A percentile compares a stretch with the other conserved stretches of the same genome.
Evolutionary conservation across 2,113 vertebrate species (phyloP).

Genomic region (Gymnarchus niloticus): DNA sequence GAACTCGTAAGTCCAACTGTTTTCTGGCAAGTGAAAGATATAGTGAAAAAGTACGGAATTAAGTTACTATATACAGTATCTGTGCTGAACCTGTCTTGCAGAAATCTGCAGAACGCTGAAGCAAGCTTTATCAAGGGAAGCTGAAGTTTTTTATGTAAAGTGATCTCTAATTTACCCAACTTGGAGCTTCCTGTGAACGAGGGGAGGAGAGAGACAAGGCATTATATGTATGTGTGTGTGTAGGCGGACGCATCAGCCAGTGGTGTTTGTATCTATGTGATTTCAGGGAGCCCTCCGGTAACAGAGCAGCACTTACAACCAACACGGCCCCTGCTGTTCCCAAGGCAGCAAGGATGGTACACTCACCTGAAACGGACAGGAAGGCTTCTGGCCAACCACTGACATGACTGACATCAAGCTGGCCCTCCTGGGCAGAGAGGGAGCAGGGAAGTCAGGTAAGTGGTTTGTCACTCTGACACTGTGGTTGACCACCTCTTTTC

Average conservation of each 20-base stretch:
- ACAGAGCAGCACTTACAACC: not conserved
- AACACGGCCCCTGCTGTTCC: not conserved
- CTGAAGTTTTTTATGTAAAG: not conserved
- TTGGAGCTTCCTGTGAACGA: conserved; percentile 21
- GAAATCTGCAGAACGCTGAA: conserved; percentile 6
- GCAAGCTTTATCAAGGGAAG: not conserved
- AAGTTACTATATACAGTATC: too few relatives aligned
- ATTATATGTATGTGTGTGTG: conserved; percentile 17
- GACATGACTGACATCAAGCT: conserved; percentile 66
- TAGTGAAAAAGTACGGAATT: not conserved
- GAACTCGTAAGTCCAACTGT: not conserved
- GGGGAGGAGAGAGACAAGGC: conserved; percentile 37
- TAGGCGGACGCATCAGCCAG: not conserved
- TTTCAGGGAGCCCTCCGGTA: not conserved
- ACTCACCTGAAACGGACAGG: too few relatives aligned
- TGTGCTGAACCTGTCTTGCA: too few relatives aligned
- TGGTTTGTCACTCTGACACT: not conserved
- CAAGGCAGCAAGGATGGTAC: not conserved
- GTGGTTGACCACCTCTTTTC: too few relatives aligned
- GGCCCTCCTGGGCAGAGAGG: conserved; percentile 60
- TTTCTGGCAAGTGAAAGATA: not conserved
- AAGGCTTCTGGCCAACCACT: conserved; percentile 1
- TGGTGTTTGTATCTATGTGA: conserved; percentile 22
- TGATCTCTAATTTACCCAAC: conserved; percentile 30
- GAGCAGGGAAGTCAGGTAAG: conserved; percentile 67